Base-by-base conservation (phyloP, 2,888 invertebrate species). In the Cantharis rufa region DNA sequence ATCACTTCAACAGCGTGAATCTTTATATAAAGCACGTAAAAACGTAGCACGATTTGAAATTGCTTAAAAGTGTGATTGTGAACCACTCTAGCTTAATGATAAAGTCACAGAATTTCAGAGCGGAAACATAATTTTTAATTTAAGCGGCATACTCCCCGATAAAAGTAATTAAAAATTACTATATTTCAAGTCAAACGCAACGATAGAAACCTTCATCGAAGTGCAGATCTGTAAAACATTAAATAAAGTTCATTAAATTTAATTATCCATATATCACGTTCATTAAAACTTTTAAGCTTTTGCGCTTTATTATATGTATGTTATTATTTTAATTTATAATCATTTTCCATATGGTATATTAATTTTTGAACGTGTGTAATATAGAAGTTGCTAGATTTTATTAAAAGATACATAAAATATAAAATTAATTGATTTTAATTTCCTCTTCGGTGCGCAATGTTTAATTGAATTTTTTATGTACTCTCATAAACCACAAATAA, bases 51-150 rank as follows among this genome's bases (percentile, higher is more conserved):
- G 18, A 70, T 70, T 48, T 15, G 10, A 70, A 70, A 15, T 18
- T 70, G 15, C 28, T 48, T 48, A 48, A 16, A 18, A 21, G 24
- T 21, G 21, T 21, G 28, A 69, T 75, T 75, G 75, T 75, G 75
- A 75, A 75, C 71, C 16, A 28, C 71, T 69, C 75, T 64, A 61
- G 61, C 61, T 68, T 66, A 66, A 62, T 64, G 69, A 77, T 77
- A 77, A 77, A 64, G 70, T 70, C 72, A 69, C 64, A 71, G 64
- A 18, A 64, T 61, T 77, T 78, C 72, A 79, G 74, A 75, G 76
- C 81, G 84, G 83, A 83, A 83, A 82, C 81, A 81, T 84, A 84
- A 84, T 82, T 83, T 84, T 84, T 82, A 84, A 84, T 84, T 84
- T 83, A 84, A 80, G 74, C 68, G 74, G 68, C 77, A 71, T 77